These are phyloP conservation scores for Anoncus sp. DNA, from an alignment of 2,888 invertebrate genomes.

Conservation along the genomic window DNA sequence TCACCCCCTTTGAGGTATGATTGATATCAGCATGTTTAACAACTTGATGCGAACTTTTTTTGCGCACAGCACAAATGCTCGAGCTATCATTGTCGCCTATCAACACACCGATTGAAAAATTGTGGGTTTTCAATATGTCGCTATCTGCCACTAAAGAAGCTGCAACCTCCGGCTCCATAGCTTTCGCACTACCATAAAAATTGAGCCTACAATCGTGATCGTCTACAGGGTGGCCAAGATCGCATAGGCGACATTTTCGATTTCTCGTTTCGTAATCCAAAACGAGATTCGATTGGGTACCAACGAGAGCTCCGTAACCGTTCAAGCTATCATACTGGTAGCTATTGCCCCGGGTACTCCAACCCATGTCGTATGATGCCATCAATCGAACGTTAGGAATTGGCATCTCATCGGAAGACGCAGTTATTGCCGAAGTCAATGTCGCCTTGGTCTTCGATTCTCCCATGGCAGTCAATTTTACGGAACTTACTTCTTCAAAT, in stretches of 20 bases:
- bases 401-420: constrained; percentile 17
- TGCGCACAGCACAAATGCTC: no score
- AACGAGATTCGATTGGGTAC: constrained; percentile 58
- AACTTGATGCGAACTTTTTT: no score
- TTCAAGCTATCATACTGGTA: constrained; percentile 59
- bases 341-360: constrained; percentile 59
- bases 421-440: constrained; percentile 17
- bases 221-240: constrained; percentile 47
- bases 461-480: constrained; percentile 29
- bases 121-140: constrained; percentile 10
- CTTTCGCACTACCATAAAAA: constrained; percentile 67
- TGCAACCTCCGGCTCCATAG: constrained; percentile 66
- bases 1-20: no score
- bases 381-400: constrained; percentile 19
- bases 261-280: constrained; percentile 60
- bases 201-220: constrained; percentile 67
- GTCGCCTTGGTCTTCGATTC: constrained; percentile 25
- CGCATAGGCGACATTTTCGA: constrained; percentile 61
- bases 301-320: constrained; percentile 59
- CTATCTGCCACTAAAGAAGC: constrained; percentile 48
- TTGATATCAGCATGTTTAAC: no score
- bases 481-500: constrained; percentile 24
- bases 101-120: no score
- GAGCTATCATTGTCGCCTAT: no score
- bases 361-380: constrained; percentile 60